Conservation (phyloP, 1,140 invertebrate genomes). For the Cardiocondyla obscurior region DNA sequence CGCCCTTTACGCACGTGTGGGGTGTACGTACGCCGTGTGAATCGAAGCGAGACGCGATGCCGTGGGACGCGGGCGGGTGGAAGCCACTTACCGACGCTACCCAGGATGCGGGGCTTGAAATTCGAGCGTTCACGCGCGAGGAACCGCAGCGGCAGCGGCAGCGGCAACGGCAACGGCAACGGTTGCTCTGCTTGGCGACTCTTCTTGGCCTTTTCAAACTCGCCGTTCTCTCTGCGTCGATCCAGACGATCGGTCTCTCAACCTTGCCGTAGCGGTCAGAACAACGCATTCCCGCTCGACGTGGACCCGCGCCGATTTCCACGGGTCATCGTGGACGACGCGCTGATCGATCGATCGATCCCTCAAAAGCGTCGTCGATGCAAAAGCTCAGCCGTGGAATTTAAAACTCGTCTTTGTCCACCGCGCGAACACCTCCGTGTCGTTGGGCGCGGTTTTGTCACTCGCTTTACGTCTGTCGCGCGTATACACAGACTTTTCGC, state of each 20-base stretch:
- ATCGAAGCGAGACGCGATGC: constrained; percentile 17
- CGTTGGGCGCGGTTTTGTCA: constrained; percentile 65
- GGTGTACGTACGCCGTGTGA: neutral
- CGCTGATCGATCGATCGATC: too few species aligned
- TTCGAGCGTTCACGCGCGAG: constrained; percentile 64
- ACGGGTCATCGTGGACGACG: too few species aligned
- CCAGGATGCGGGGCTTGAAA: constrained; percentile 42
- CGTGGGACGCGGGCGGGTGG: neutral
- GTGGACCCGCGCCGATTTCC: too few species aligned
- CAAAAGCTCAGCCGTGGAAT: too few species aligned
- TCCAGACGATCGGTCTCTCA: too few species aligned
- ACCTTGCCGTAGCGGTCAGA: too few species aligned
- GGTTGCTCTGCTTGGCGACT: constrained; percentile 39
- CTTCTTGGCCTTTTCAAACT: constrained; percentile 41
- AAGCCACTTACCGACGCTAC: neutral
- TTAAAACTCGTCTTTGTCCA: too few species aligned
- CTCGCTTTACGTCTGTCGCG: neutral
- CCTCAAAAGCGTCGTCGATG: constrained; percentile 1
- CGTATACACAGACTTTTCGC: constrained; percentile 1
- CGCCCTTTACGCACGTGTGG: constrained; percentile 9
- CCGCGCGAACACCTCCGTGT: neutral
- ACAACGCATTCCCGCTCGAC: too few species aligned
- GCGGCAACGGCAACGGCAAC: constrained; percentile 18
- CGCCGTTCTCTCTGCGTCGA: too few species aligned
- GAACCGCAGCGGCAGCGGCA: constrained; percentile 31